Evolutionary conservation across 92 coral and sea anemone species (phyloP), one percentile per base, ranked within the genome.

Genomic region (Nematostella vectensis): DNA sequence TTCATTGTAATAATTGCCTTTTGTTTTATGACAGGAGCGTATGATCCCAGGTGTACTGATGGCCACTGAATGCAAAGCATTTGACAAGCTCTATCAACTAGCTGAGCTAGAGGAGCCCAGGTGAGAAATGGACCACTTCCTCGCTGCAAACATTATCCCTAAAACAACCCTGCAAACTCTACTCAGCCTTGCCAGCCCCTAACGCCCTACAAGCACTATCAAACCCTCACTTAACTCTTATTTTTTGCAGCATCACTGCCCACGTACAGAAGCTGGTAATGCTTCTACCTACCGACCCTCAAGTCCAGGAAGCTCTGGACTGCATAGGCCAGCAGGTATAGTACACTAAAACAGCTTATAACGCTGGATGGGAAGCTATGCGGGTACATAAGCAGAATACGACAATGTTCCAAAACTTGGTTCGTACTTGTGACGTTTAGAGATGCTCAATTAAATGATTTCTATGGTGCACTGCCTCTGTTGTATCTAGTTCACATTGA

Each of bases 21-120:
- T 33, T 33, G 6, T 33, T 6, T 33, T 15, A 33, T 33, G 40
- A 33, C 65, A 83, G 93, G 95, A 85, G 50, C 83, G 87, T 25
- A 53, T 85, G 54, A 85, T 85, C 88, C 95, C 95, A 2, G 95
- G 95, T 48, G 95, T 80, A 31, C 79, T 85, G 15, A 85, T 85
- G 95, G 83, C 81, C 0, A 85, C 88, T 8, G 95, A 85, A 25
- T 85, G 95, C 49, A 80, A 82, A 68, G 95, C 95, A 4, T 85
- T 85, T 80, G 88, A 85, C 78, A 85, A 85, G 55, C 43, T 85
- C 38, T 85, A 85, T 57, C 95, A 85, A 37, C 69, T 85, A 50
- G 78, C 95, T 2, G 88, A 85, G 62, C 56, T 85, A 11, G 95
- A 85, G 54, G 95, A 85, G 76, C 95, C 95, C 30, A 73, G 81